A percentile compares a stretch with the other conserved stretches of the same genome.
These are phyloP conservation scores for Orthonychiurus folsomi DNA, from an alignment of 2,888 invertebrate species.

Conservation along the genomic window DNA sequence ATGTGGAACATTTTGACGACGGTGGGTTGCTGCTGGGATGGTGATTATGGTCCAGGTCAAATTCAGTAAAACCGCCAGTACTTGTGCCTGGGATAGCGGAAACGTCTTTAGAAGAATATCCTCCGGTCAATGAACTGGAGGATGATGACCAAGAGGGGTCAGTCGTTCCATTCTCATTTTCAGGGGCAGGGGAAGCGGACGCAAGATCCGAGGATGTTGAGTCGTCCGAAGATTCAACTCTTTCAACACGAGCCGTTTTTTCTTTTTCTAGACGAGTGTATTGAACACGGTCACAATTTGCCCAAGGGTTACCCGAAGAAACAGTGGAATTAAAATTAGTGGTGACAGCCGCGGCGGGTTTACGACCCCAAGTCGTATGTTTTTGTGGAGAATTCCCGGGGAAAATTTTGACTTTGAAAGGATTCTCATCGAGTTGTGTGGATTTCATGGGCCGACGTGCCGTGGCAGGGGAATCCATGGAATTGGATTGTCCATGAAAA, in stretches of 20 bases:
- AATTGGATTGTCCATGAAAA: slow-evolving; percentile 20
- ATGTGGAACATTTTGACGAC: neutral
- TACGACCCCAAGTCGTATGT: neutral
- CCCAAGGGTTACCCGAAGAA: neutral
- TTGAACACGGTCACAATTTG: slow-evolving; percentile 27
- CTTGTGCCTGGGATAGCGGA: neutral
- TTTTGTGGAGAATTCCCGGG: neutral
- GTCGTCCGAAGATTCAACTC: slow-evolving; percentile 37
- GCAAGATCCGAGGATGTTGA: slow-evolving; percentile 36
- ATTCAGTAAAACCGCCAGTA: neutral
- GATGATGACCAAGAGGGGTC: slow-evolving; percentile 39
- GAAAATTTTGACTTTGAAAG: slow-evolving; percentile 13
- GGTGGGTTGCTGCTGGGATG: neutral
- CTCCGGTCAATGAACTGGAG: slow-evolving; percentile 30
- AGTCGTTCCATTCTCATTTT: slow-evolving; percentile 37
- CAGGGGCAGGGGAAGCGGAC: slow-evolving; percentile 35
- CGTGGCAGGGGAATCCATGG: neutral
- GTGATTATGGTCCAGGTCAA: neutral
- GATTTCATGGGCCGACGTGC: neutral
- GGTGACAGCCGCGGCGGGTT: neutral
- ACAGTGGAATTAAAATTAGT: too few species aligned
- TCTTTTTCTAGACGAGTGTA: slow-evolving; percentile 31
- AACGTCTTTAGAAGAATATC: neutral
- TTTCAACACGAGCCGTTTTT: slow-evolving; percentile 32
- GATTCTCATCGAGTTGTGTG: neutral